Percentiles rank a stretch among this genome's conserved stretches.
Evolutionary conservation across 2,113 vertebrate species (phyloP).

Genomic region (Sphaerodactylus townsendi): DNA sequence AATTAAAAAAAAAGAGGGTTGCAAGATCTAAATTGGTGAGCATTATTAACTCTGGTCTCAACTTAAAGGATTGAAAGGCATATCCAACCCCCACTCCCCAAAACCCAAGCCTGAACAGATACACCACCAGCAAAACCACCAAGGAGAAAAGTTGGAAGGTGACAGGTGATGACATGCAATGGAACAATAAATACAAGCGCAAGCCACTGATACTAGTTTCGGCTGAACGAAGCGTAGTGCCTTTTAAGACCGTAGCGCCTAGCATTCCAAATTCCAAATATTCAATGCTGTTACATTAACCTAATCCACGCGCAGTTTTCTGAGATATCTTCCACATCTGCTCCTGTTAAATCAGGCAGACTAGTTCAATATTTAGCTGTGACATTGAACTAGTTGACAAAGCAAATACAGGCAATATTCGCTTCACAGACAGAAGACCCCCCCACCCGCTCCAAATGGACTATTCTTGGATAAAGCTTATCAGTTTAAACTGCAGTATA

Average conservation of each 20-base stretch:
- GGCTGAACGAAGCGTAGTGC: no score
- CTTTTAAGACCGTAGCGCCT: not conserved
- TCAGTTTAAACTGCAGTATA: slow-evolving; percentile 69
- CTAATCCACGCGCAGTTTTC: slow-evolving; percentile 16
- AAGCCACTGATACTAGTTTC: not conserved
- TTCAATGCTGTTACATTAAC: not conserved
- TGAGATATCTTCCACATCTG: slow-evolving; percentile 45
- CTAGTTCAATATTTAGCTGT: slow-evolving; percentile 60
- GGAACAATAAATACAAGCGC: not conserved
- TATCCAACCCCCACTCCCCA: no score
- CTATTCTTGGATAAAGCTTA: slow-evolving; percentile 60
- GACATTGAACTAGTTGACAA: slow-evolving; percentile 47
- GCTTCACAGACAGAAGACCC: slow-evolving; percentile 71
- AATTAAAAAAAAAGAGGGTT: no score
- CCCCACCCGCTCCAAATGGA: slow-evolving; percentile 61
- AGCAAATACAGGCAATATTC: slow-evolving; percentile 56
- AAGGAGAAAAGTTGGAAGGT: no score
- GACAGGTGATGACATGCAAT: not conserved
- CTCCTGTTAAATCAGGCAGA: slow-evolving; percentile 51
- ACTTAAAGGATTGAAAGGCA: no score
- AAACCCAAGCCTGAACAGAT: no score
- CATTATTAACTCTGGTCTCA: no score
- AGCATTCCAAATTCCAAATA: not conserved
- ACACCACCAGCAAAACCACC: no score
- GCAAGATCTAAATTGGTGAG: no score